Conservation (phyloP, 2,888 invertebrate genomes). For the Hyppa rectilinea region DNA sequence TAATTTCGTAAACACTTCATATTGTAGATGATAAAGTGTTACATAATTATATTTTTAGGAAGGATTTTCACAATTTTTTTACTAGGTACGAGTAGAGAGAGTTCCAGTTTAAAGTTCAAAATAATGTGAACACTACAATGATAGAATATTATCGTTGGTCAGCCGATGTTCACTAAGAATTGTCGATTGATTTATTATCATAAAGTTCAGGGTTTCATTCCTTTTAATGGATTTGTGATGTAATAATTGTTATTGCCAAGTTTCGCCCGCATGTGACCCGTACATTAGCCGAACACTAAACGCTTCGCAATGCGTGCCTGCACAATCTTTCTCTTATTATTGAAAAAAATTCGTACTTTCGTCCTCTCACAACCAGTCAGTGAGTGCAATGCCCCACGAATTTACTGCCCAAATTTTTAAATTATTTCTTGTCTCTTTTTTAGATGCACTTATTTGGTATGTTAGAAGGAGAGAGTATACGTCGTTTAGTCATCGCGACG, state of each 20-base stretch:
- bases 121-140: slow-evolving; percentile 13
- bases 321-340: slow-evolving; percentile 83
- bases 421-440: slow-evolving; percentile 81
- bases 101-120: slow-evolving; percentile 20
- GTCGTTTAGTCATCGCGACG: slow-evolving; percentile 79
- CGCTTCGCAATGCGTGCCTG: slow-evolving; percentile 66
- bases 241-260: slow-evolving; percentile 32
- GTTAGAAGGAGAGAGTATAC: slow-evolving; percentile 75
- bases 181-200: slow-evolving; percentile 32
- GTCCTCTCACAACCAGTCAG: slow-evolving; percentile 88
- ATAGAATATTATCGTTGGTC: slow-evolving; percentile 5
- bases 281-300: slow-evolving; percentile 55
- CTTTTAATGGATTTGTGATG: slow-evolving; percentile 35
- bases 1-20: not conserved
- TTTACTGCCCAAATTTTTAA: slow-evolving; percentile 86
- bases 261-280: slow-evolving; percentile 48
- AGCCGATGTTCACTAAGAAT: slow-evolving; percentile 19
- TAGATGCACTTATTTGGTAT: slow-evolving; percentile 55
- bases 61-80: not conserved
- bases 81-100: no score
- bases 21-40: not conserved
- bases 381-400: slow-evolving; percentile 86
- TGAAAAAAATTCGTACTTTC: slow-evolving; percentile 88
- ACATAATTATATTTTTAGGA: no score
- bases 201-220: slow-evolving; percentile 32